These are phyloP conservation scores for Drosophila lacteicornis DNA, from an alignment of 1,140 invertebrate genomes.

Conservation along the genomic window DNA sequence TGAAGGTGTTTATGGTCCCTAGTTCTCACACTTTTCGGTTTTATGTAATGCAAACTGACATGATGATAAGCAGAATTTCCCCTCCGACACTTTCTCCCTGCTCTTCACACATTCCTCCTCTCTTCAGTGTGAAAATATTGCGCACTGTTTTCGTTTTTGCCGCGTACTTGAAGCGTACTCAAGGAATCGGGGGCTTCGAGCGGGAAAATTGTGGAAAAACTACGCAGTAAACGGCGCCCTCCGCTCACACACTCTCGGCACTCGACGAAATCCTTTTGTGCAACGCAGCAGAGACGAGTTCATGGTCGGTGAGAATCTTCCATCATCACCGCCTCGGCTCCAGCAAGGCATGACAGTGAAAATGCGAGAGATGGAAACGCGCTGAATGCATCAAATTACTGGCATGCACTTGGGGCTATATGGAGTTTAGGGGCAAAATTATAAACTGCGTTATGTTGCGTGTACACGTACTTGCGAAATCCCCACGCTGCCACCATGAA, in stretches of 20 bases:
- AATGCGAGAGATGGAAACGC: conserved; percentile 33
- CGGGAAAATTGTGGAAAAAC: conserved; percentile 62
- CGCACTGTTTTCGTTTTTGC: conserved; percentile 65
- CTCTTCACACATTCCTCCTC: not conserved
- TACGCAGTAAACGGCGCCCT: conserved; percentile 66
- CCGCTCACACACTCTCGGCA: conserved; percentile 28
- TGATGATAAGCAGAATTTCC: conserved; percentile 41
- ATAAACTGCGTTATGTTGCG: conserved; percentile 50
- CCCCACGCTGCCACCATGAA: conserved; percentile 20
- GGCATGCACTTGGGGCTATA: conserved; percentile 29
- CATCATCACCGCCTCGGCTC: conserved; percentile 17
- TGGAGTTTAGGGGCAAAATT: conserved; percentile 39
- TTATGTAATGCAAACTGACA: conserved; percentile 37
- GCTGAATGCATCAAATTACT: conserved; percentile 36
- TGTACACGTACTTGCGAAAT: conserved; percentile 25
- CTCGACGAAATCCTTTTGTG: conserved; percentile 58
- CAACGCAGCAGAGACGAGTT: conserved; percentile 56
- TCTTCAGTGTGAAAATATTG: conserved; percentile 50
- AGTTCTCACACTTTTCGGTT: conserved; percentile 24
- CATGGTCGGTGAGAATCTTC: conserved; percentile 58
- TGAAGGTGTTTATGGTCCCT: conserved; percentile 5
- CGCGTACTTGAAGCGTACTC: conserved; percentile 72
- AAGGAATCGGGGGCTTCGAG: conserved; percentile 51
- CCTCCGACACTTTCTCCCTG: not conserved
- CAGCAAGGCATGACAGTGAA: conserved; percentile 55